These are phyloP conservation scores for Girardinichthys multiradiatus DNA, from an alignment of 2,113 vertebrate genomes.

Conservation along the genomic window DNA sequence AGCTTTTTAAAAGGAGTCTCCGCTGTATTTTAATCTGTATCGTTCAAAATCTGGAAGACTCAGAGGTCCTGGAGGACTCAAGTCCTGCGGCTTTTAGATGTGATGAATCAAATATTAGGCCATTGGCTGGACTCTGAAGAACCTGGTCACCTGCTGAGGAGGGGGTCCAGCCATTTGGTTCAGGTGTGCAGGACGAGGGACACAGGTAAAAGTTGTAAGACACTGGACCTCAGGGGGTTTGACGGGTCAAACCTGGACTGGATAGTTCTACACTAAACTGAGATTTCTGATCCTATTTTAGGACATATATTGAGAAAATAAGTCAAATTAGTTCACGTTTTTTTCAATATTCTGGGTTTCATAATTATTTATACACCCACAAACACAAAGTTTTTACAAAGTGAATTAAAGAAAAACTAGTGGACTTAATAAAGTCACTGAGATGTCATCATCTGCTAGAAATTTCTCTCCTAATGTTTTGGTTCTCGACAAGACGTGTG, in stretches of 20 bases:
- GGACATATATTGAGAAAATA: no score
- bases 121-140: neutral
- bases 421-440: neutral
- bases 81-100: neutral
- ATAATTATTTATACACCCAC: neutral
- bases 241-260: no score
- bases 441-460: neutral
- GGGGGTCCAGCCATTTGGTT: no score
- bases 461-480: neutral
- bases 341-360: neutral
- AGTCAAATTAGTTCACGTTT: no score
- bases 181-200: no score
- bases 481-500: constrained; percentile 2
- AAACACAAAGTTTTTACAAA: neutral
- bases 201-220: no score
- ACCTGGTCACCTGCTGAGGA: no score
- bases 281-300: no score
- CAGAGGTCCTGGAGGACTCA: neutral
- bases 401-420: neutral
- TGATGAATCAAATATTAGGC: neutral
- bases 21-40: no score
- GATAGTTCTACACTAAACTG: no score
- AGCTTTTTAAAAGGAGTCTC: no score
- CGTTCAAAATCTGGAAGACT: neutral
- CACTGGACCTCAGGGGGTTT: no score